A percentile compares a stretch with the other conserved stretches of the same genome.
Evolutionary conservation across 2,797 vertebrate genomes (phyloP).

Genomic region (Catamblyrhynchus diadema): DNA sequence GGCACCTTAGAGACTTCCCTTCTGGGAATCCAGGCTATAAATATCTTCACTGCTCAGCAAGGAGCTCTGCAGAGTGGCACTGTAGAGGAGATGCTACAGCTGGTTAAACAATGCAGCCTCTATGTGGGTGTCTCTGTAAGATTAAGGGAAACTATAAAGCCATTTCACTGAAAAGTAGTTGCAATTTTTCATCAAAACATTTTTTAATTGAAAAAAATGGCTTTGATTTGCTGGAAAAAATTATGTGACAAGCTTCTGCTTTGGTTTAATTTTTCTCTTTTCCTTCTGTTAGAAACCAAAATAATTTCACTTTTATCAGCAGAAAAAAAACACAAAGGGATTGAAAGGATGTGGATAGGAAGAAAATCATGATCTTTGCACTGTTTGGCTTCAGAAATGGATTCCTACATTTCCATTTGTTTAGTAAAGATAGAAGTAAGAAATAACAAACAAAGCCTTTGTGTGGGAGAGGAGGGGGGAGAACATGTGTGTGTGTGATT

Average conservation of each 20-base stretch:
- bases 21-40: conserved; percentile 31
- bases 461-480: fast-evolving
- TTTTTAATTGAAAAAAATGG: neutral
- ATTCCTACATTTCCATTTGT: neutral
- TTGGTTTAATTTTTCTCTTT: neutral
- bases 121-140: neutral
- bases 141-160: conserved; percentile 30
- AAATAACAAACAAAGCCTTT: neutral
- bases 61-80: neutral
- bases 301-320: conserved; percentile 19
- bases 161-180: conserved; percentile 12
- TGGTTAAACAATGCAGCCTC: conserved; percentile 18
- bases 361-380: neutral
- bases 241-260: neutral
- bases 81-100: neutral
- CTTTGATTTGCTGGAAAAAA: conserved; percentile 23
- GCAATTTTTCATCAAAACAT: conserved; percentile 47
- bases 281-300: conserved; percentile 15
- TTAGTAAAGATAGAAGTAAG: neutral
- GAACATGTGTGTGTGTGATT: too few relatives aligned
- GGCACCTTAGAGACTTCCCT: neutral
- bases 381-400: neutral
- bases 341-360: neutral
- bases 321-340: neutral
- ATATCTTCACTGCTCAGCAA: neutral